Percentiles rank a stretch among this genome's conserved stretches.
Conservation (phyloP, 1,140 invertebrate species). For the Trichogramma pretiosum region DNA sequence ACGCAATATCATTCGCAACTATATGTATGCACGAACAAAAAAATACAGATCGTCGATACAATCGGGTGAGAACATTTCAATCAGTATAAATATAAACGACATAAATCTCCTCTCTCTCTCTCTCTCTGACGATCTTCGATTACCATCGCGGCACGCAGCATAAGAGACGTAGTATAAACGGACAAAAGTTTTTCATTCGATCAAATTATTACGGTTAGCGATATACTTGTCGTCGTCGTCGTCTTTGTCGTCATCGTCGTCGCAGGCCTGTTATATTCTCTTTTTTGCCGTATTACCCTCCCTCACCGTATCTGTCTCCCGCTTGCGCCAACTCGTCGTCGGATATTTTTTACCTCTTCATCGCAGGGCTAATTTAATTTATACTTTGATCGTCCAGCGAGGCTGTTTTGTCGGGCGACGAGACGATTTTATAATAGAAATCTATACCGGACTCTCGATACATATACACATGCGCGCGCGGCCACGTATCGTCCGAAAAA, state of each 20-base stretch:
- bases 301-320: conserved; percentile 11
- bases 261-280: conserved; percentile 7
- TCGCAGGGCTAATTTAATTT: conserved; percentile 16
- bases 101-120: conserved; percentile 32
- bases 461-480: neutral
- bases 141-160: too few relatives aligned
- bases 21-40: too few relatives aligned
- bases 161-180: too few relatives aligned
- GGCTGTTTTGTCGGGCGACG: too few relatives aligned
- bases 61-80: conserved; percentile 49
- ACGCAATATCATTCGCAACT: too few relatives aligned
- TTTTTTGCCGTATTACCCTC: conserved; percentile 11
- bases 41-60: too few relatives aligned
- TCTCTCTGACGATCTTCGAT: conserved; percentile 24
- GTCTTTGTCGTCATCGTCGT: conserved; percentile 26
- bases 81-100: conserved; percentile 47
- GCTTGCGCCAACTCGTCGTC: conserved; percentile 10
- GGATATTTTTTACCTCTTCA: conserved; percentile 28
- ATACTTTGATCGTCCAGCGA: conserved; percentile 4
- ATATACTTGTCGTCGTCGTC: conserved; percentile 13
- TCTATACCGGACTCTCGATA: neutral
- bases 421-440: conserved; percentile 4
- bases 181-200: too few relatives aligned
- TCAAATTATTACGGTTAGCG: conserved; percentile 18
- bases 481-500: conserved; percentile 5